Conservation (phyloP, 2,888 invertebrate species). For the Fragum sueziense region DNA sequence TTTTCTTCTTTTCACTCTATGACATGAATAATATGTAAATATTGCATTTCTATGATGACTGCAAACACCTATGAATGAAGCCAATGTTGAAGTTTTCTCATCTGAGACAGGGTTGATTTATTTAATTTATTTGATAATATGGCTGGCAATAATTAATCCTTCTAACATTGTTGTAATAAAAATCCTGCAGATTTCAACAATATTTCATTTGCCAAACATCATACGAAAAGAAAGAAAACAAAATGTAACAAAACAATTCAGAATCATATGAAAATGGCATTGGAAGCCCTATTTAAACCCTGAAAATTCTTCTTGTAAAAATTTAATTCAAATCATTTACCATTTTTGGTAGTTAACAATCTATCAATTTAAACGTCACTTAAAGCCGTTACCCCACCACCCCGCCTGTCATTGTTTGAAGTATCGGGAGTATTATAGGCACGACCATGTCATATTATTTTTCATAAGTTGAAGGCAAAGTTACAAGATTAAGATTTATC, state of each 20-base stretch:
- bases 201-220: too few species aligned
- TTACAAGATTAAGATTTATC: conserved; percentile 23
- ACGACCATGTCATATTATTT: conserved; percentile 18
- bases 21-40: too few species aligned
- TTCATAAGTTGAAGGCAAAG: conserved; percentile 21
- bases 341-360: neutral
- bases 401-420: conserved; percentile 14
- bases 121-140: too few species aligned
- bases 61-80: too few species aligned
- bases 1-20: too few species aligned
- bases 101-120: too few species aligned
- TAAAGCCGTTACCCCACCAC: neutral
- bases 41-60: too few species aligned
- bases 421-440: conserved; percentile 14
- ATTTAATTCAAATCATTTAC: neutral
- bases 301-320: neutral
- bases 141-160: too few species aligned
- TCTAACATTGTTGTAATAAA: too few species aligned
- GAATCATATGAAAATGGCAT: neutral
- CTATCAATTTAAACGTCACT: conserved; percentile 19
- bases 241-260: neutral
- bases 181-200: too few species aligned
- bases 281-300: neutral
- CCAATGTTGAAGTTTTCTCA: too few species aligned
- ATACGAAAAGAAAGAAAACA: neutral